Evolutionary conservation across 2,113 vertebrate species (phyloP), one percentile per base, ranked within the genome.

Genomic region (Phaethon lepturus): DNA sequence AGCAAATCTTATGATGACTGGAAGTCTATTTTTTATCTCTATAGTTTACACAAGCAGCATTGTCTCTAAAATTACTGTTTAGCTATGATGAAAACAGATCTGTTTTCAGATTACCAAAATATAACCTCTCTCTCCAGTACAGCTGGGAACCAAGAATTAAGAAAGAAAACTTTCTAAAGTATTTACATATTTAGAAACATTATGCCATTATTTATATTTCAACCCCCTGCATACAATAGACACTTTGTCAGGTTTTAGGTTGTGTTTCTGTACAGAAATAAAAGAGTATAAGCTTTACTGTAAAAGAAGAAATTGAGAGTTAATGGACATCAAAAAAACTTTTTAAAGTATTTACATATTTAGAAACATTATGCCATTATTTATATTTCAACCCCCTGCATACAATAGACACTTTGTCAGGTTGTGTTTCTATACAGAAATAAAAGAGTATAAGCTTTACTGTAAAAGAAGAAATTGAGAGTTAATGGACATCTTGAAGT

Each of bases 21-120:
- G 63, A 90, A 93, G 35, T 78, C 90, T 92, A 80, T 89, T 95
- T 96, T 92, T 90, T 91, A 58, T 49, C 45, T 79, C 33, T n/a
- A 28, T 9, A 85, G 73, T 87, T 97, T 93, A 95, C 31, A 94
- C 33, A 96, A 62, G 53, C 42, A 91, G 49, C 31, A 81, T 58
- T 81, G 73, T 87, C 76, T 89, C 80, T 23, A 60, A 95, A 94
- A 96, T 81, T 66, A 64, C 47, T 73, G 40, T 89, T 85, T 68
- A 89, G 56, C 73, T 78, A 64, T 7, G 25, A 87, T 35, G 58
- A 62, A 94, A 97, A 94, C 60, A 60, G 49, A 74, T 72, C 53
- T 69, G 44, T 56, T 75, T 95, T 55, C 77, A 76, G 81, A 92
- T 85, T 79, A 86, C 59, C 45, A 82, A 90, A 94, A 79, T 40